A percentile compares a stretch with the other conserved stretches of the same genome.
Evolutionary conservation across 2,797 vertebrate species (phyloP).

Genomic region (Corythornis leucogaster): DNA sequence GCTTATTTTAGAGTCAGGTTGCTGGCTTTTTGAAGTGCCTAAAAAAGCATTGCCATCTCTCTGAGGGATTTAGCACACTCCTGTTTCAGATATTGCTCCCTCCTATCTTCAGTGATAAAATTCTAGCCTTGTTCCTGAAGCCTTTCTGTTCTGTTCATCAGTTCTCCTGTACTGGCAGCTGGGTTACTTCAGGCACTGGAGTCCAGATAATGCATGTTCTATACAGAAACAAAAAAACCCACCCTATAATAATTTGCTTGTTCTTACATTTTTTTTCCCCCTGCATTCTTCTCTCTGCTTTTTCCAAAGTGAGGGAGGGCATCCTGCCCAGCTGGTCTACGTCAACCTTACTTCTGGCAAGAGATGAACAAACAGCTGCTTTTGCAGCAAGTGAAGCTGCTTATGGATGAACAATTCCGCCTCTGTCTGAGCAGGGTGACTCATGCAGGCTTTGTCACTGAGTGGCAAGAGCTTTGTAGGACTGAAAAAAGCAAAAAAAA

Average conservation of each 20-base stretch:
- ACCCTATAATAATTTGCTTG: slow-evolving; percentile 40
- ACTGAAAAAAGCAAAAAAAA: slow-evolving; percentile 30
- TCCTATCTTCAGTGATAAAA: slow-evolving; percentile 12
- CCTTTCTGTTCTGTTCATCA: slow-evolving; percentile 26
- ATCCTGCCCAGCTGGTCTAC: slow-evolving; percentile 65
- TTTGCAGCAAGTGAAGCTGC: slow-evolving; percentile 67
- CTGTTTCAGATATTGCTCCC: slow-evolving; percentile 19
- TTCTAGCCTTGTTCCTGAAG: neutral
- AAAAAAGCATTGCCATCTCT: slow-evolving; percentile 34
- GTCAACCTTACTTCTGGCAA: slow-evolving; percentile 71
- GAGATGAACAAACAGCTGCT: slow-evolving; percentile 72
- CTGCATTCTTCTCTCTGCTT: slow-evolving; percentile 25
- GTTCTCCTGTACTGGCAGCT: slow-evolving; percentile 38
- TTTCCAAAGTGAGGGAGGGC: slow-evolving; percentile 52
- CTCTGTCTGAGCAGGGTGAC: slow-evolving; percentile 62
- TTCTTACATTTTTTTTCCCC: slow-evolving; percentile 29
- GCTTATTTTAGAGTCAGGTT: slow-evolving; percentile 47
- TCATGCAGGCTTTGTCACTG: slow-evolving; percentile 66
- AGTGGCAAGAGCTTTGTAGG: slow-evolving; percentile 48
- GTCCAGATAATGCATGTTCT: slow-evolving; percentile 29
- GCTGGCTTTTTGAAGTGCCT: slow-evolving; percentile 33
- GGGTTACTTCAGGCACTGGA: slow-evolving; percentile 24
- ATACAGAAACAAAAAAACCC: neutral
- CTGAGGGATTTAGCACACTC: neutral
- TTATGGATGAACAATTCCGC: slow-evolving; percentile 70